phyloP scores from a whole-genome alignment of 1,140 invertebrate species.

The Cepaea nemoralis region DNA sequence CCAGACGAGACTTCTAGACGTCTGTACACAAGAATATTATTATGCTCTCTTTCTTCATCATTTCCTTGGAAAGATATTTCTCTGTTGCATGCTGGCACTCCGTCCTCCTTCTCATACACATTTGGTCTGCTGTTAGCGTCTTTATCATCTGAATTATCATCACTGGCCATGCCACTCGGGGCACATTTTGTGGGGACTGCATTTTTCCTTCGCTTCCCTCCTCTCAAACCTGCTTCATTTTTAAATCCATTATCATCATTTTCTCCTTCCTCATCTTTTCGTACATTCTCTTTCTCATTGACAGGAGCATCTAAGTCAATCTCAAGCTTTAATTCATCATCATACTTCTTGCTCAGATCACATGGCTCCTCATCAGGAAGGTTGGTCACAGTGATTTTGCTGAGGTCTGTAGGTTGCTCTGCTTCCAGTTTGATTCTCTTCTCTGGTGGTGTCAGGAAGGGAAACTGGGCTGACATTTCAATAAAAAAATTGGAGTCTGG shows the following conservation, averaged over 20 bases:
- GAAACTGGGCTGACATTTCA: constrained; percentile 61
- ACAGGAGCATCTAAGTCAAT: constrained; percentile 78
- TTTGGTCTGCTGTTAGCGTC: constrained; percentile 28
- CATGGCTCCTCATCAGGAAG: constrained; percentile 25
- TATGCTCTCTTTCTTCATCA: neutral
- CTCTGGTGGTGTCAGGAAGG: constrained; percentile 61
- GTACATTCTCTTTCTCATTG: constrained; percentile 6
- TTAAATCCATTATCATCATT: constrained; percentile 74
- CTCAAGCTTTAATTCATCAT: constrained; percentile 38
- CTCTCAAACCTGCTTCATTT: constrained; percentile 75
- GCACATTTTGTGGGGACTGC: constrained; percentile 90
- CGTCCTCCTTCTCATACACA: constrained; percentile 13
- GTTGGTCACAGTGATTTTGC: constrained; percentile 38
- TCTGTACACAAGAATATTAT: constrained; percentile 17
- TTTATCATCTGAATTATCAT: constrained; percentile 65
- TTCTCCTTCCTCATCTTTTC: constrained; percentile 39
- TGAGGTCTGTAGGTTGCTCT: constrained; percentile 58
- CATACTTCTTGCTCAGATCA: constrained; percentile 41
- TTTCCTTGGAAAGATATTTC: neutral
- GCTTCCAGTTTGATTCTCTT: constrained; percentile 59
- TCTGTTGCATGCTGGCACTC: neutral
- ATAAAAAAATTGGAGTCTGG: constrained; percentile 60
- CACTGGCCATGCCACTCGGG: constrained; percentile 59
- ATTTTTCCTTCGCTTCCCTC: constrained; percentile 85
- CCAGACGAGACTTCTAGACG: constrained; percentile 27